Evolutionary conservation across 2,888 invertebrate species (phyloP), one percentile per base, ranked within the genome.

Genomic region (Notodonta dromedarius): DNA sequence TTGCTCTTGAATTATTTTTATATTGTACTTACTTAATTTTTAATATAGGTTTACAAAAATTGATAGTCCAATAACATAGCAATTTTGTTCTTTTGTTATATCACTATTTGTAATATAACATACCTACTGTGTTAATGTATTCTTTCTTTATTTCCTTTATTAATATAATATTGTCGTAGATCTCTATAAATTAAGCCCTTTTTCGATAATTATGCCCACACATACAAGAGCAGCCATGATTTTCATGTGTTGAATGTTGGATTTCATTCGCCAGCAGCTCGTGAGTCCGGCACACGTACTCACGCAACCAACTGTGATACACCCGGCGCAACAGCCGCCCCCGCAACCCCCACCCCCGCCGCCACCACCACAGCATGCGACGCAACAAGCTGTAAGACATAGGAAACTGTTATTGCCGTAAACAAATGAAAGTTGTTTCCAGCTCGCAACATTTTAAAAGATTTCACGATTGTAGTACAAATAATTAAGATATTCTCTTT

Each of bases 241-340:
- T n/a, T 46, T 46, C 46, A 56, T 71, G 63, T 62, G 63, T 14
- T 50, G 50, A 50, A 54, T 39, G 39, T n/a, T 54, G 12, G 39
- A 14, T 54, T 54, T 39, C 9, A 8, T 56, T 63, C 61, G 65
- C 63, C 69, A 78, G 82, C 87, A 92, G 87, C 76, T 93, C 83
- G 91, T 92, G 80, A 91, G 83, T 67, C 90, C 93, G 35, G 89
- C 90, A 14, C 93, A 93, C 69, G 91, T 93, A 62, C 75, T 93
- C 56, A 87, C 93, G 44, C 93, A 93, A 70, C 93, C 93, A 32
- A 90, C 93, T 64, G 93, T 91, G 76, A 92, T 93, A 66, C 93
- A 93, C 65, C 93, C 93, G 54, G 90, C 91, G 54, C 93, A 93
- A 69, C 93, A 84, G 68, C 93, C 93, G 59, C 93, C 93, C 67